These are phyloP conservation scores for Alectura lathami DNA, from an alignment of 2,113 vertebrate species.

Conservation along the genomic window DNA sequence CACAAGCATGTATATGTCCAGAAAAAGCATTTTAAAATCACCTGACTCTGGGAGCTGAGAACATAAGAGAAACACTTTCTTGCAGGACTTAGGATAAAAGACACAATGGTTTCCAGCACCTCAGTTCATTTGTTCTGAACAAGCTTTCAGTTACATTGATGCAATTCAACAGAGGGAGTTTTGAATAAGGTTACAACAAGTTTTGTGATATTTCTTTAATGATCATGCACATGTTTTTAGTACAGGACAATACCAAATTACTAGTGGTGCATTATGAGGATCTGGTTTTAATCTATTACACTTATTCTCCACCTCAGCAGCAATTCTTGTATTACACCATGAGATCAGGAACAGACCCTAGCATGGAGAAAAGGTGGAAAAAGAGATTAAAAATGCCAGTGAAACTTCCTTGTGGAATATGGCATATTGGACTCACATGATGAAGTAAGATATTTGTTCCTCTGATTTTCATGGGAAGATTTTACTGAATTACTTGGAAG, in stretches of 20 bases:
- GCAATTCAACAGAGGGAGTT: not conserved
- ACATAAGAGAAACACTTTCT: not conserved
- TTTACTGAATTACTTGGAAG: not conserved
- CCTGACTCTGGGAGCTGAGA: not conserved
- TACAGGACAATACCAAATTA: not conserved
- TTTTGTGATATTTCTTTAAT: not conserved
- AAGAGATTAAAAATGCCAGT: accelerated
- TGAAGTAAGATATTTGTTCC: not conserved
- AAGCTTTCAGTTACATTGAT: not conserved
- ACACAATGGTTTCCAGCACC: not conserved
- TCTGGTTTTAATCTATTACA: not conserved
- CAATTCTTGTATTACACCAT: not conserved
- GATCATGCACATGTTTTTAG: not conserved
- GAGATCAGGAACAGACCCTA: not conserved
- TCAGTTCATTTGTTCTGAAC: not conserved
- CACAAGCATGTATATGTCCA: not conserved
- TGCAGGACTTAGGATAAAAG: not conserved
- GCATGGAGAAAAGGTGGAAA: not conserved
- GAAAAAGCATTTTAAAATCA: not conserved
- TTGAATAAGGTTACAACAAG: not conserved
- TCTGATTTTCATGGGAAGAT: not conserved
- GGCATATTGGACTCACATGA: not conserved
- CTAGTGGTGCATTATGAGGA: not conserved
- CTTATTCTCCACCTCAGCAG: not conserved
- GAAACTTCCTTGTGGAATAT: not conserved